Base-by-base conservation (phyloP, 37 sponge, comb jelly and placozoan species). In the Aplysina aerophoba region DNA sequence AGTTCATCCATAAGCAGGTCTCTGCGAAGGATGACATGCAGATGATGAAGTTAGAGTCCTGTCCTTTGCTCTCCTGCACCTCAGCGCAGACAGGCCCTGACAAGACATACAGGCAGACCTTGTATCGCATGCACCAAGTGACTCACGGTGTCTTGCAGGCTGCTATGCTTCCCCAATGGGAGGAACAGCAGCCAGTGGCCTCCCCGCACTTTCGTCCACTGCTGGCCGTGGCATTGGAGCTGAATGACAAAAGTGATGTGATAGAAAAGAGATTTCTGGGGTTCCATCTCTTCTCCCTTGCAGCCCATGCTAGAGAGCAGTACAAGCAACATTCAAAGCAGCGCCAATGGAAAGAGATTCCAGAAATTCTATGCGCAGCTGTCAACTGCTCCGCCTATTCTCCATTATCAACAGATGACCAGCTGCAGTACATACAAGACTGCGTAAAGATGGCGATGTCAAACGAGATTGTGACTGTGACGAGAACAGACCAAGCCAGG, bases 211-310 rank as follows among this genome's bases (percentile, higher is more conserved):
- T 44, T 44, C 50, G 50, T 3, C 50, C 50, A 8, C 50, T 44
- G 50, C 50, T 44, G 50, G 50, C 6, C 8, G 50, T 44, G 50
- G 50, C 50, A 44, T 44, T 44, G 50, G 44, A 36, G 20, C 11
- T 75, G 44, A 16, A 75, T 19, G 25, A 38, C 0, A 40, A 19
- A 1, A 75, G 54, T 40, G 54, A 75, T 24, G 13, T 44, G 21
- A 40, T 12, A 44, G 6, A 21, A 1, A 6, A 15, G 78, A 11
- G 78, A n/a, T 75, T 40, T 24, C 78, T 75, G 24, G 53, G 24
- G 12, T 41, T 54, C 1, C 78, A 75, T 24, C 41, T 75, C 41
- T 75, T 75, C 40, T 24, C 78, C 17, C 38, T 75, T 50, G 78
- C 41, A 36, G 2, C 37, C 15, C 24, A 39, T 25, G 78, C 38